Evolutionary conservation across 2,888 invertebrate genomes (phyloP), one percentile per base, ranked within the genome.

Genomic region (Lingula anatina): DNA sequence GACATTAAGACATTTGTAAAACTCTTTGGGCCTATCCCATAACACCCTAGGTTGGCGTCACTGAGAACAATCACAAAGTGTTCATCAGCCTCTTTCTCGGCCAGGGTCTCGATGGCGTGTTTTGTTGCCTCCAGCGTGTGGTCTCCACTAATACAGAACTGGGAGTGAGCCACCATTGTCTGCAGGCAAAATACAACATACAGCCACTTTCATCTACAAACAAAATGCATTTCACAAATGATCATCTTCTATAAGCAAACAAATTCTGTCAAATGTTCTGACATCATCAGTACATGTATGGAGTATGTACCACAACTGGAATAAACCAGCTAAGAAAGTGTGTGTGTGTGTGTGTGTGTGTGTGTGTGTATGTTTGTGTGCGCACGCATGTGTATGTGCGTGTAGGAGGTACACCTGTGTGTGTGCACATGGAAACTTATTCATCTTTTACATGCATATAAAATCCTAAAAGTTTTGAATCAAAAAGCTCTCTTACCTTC

Each of bases 11-110:
- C 85, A 42, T 84, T 83, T 0, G 86, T 86, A 65, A 97, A 80
- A 50, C 85, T 82, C 42, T 81, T 79, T 0, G 90, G 86, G 5
- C 83, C 81, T 62, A 92, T 90, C 20, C 89, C 88, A 66, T 92
- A 91, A 36, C 96, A 82, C 55, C 89, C 86, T 26, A 97, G 81
- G 80, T 97, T 97, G 1, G 96, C 96, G 77, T 97, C 96, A n/a
- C 93, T 94, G 1, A 96, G 80, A 9, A 94, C 83, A 26, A 96
- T 84, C 0, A 94, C 87, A 61, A 95, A 89, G 2, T 87, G 84
- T 71, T 93, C 92, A 69, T 93, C 93, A 5, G 77, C 78, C 49
- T 81, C 80, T 39, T 86, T 85, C 60, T 90, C 76, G 0, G 82
- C 80, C 1, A 76, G 53, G 7, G 52, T 59, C 31, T 81, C 73